Evolutionary conservation across 2,888 invertebrate species (phyloP), one percentile per base, ranked within the genome.

Genomic region (Eupithecia subfuscata): DNA sequence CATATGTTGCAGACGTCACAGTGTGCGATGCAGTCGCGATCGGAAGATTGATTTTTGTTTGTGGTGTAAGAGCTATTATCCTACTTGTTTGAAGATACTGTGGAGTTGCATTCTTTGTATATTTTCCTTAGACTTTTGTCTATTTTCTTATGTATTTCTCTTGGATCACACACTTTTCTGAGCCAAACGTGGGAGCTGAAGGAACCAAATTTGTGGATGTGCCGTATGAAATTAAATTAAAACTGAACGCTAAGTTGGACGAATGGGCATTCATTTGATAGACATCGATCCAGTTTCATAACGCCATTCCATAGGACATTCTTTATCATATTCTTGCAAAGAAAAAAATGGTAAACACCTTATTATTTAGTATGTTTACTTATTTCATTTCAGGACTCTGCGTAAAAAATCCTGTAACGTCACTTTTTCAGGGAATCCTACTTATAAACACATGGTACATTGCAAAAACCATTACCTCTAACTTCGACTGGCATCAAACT

Each of bases 1-100:
- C 84, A 82, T 82, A 82, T 80, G 84, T 74, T 75, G 79, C 68
- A 60, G 11, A 25, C 60, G 60, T 25, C 9, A 3, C 25, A 71
- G 72, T 68, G 82, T 79, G 79, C 68, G 56, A 34, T 70, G 70
- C 65, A 68, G 71, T 71, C 74, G 77, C 64, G 78, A 68, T 73
- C 70, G 45, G 65, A 73, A 78, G 80, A 82, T 81, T 76, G 80
- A 80, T 79, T 63, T 65, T 67, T 73, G 56, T 79, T 77, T 34
- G 45, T 9, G 70, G 8, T 63, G 30, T 34, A 34, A 34, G 30
- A 25, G 25, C 6, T 63, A 64, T 64, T 34, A 34, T 64, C 18
- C 30, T 9, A 34, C 16, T 64, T 18, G 18, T 60, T 60, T 25
- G 5, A 5, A 60, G 14, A 25, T 25, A 12, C 1, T 25, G 7